Conservation (phyloP, 1,140 invertebrate genomes). For the Vanessa tameamea region DNA sequence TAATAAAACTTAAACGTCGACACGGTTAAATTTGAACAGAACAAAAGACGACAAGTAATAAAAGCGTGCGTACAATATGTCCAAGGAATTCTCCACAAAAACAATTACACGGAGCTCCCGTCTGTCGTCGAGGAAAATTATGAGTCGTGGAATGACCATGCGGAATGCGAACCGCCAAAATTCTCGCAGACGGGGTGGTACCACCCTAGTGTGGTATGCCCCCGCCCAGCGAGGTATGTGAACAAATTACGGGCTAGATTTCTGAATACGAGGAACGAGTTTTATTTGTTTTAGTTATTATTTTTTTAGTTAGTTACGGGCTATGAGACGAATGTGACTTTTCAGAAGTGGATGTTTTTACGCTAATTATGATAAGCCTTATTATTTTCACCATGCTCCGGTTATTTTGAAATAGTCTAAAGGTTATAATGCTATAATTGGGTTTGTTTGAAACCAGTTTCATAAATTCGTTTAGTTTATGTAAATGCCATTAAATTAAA, state of each 20-base stretch:
- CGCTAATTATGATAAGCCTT: too few species aligned
- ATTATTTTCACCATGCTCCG: too few species aligned
- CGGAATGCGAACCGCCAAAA: conserved; percentile 64
- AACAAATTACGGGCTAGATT: conserved; percentile 36
- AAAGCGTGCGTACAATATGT: conserved; percentile 39
- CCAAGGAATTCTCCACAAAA: conserved; percentile 50
- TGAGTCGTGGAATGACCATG: conserved; percentile 70
- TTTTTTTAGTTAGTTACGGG: neutral
- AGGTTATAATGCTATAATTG: too few species aligned
- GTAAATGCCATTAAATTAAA: too few species aligned
- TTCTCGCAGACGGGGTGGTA: conserved; percentile 41
- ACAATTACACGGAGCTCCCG: conserved; percentile 56
- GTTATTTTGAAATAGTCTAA: too few species aligned
- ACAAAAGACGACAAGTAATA: conserved; percentile 25
- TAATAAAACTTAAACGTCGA: conserved; percentile 22
- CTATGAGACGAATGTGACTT: neutral
- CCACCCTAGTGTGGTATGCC: conserved; percentile 18
- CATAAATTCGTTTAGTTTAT: too few species aligned
- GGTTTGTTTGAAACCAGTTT: too few species aligned
- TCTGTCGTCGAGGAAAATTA: conserved; percentile 58
- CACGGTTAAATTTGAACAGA: conserved; percentile 18
- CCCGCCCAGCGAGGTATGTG: conserved; percentile 24
- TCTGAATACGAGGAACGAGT: conserved; percentile 19
- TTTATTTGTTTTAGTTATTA: conserved; percentile 6
- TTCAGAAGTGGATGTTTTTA: too few species aligned